A percentile compares a stretch with the other conserved stretches of the same genome.
phyloP scores from a whole-genome alignment of 2,113 vertebrate genomes.

The Plestiodon gilberti region DNA sequence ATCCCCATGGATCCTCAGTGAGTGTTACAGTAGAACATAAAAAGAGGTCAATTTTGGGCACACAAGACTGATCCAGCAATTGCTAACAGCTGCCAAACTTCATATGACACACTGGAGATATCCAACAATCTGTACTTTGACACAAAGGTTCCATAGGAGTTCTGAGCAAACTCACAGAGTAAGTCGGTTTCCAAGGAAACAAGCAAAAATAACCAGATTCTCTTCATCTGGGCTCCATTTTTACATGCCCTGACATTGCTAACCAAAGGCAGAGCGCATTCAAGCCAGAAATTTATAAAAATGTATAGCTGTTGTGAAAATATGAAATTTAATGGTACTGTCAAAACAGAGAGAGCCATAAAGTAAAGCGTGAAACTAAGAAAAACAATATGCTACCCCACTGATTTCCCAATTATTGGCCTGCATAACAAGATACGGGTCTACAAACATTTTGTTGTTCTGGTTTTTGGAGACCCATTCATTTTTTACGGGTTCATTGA shows the following conservation, averaged over 20 bases:
- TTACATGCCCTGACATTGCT: neutral
- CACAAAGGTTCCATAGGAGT: neutral
- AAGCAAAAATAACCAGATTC: neutral
- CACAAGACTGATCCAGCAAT: neutral
- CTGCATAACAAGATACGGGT: too few species aligned
- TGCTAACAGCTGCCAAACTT: neutral
- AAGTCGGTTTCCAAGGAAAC: neutral
- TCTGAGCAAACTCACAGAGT: neutral
- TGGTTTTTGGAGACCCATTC: too few species aligned
- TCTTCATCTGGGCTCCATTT: neutral
- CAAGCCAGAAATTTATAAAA: neutral
- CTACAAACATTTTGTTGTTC: too few species aligned
- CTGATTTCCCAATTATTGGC: too few species aligned
- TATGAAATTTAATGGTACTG: neutral
- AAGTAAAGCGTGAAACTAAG: neutral
- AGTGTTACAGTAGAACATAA: neutral
- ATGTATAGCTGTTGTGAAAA: neutral
- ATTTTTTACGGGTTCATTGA: too few species aligned
- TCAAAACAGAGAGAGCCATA: neutral
- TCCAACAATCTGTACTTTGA: neutral
- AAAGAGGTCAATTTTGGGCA: neutral
- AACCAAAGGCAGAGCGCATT: neutral
- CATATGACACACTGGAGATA: neutral
- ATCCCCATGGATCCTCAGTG: neutral
- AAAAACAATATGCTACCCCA: neutral